Percentiles rank a stretch among this genome's conserved stretches.
Evolutionary conservation across 2,113 vertebrate genomes (phyloP).

Genomic region (Eulacestoma nigropectus): DNA sequence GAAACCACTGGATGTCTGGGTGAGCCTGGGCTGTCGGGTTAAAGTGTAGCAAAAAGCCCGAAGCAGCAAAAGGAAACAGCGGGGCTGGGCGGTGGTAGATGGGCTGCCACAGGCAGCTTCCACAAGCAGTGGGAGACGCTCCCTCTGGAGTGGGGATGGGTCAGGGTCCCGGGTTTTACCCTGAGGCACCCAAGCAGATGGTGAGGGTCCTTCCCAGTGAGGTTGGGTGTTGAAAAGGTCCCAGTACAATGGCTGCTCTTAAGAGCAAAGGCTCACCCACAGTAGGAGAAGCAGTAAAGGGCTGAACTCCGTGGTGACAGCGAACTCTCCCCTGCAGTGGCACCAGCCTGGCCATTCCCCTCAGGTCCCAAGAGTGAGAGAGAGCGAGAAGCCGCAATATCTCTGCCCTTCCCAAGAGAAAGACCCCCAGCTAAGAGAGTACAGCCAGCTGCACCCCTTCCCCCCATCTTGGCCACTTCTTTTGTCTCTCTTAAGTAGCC

Average conservation of each 20-base stretch:
- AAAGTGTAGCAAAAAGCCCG: neutral
- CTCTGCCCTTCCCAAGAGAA: neutral
- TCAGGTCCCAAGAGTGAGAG: neutral
- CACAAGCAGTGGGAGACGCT: neutral
- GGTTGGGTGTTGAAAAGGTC: neutral
- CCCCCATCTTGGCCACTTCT: neutral
- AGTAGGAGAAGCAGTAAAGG: neutral
- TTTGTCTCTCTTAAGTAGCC: neutral
- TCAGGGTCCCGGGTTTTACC: rapidly evolving
- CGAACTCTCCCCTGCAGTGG: neutral
- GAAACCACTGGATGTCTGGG: neutral
- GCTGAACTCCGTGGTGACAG: neutral
- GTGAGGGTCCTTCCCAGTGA: neutral
- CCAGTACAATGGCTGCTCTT: rapidly evolving
- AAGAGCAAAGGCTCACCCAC: neutral
- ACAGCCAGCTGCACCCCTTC: too few relatives aligned
- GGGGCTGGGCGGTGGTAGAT: neutral
- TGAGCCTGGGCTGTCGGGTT: neutral
- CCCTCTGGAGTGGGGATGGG: rapidly evolving
- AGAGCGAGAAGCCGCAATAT: neutral
- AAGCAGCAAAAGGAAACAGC: neutral
- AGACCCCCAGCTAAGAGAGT: neutral
- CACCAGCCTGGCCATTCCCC: neutral
- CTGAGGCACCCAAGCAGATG: neutral
- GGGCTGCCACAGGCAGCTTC: too few relatives aligned